phyloP scores from a whole-genome alignment of 2,797 vertebrate species.

The Rhynchonycteris naso region DNA sequence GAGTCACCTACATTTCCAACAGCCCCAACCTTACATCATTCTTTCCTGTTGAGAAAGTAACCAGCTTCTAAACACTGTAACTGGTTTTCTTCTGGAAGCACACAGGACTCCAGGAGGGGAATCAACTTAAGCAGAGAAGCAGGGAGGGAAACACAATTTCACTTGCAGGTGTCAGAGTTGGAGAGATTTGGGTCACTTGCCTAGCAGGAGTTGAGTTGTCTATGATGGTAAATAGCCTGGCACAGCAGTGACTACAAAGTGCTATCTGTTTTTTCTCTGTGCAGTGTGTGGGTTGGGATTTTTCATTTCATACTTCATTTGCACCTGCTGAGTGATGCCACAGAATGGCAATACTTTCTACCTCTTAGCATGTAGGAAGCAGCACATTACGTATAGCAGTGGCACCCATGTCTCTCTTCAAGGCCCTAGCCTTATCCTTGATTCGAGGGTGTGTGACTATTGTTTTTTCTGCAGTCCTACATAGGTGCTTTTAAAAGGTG shows the following conservation, averaged over 20 bases:
- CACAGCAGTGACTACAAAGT: slow-evolving; percentile 79
- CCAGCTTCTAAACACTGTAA: neutral
- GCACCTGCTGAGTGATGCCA: slow-evolving; percentile 85
- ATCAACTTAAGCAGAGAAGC: slow-evolving; percentile 53
- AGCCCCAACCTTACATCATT: neutral
- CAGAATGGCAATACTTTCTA: slow-evolving; percentile 79
- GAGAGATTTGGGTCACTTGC: slow-evolving; percentile 65
- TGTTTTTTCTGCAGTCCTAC: slow-evolving; percentile 69
- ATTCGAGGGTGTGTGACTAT: slow-evolving; percentile 65
- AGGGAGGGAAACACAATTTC: slow-evolving; percentile 52
- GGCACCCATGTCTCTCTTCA: slow-evolving; percentile 76
- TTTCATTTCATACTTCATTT: slow-evolving; percentile 88
- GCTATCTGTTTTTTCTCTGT: slow-evolving; percentile 75
- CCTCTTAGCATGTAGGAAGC: slow-evolving; percentile 81
- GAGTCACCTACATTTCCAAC: slow-evolving; percentile 34
- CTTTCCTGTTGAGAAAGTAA: slow-evolving; percentile 56
- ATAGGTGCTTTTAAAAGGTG: slow-evolving; percentile 50
- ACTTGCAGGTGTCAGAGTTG: slow-evolving; percentile 74
- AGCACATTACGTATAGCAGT: slow-evolving; percentile 75
- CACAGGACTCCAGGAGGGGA: slow-evolving; percentile 56
- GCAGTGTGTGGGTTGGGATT: slow-evolving; percentile 80
- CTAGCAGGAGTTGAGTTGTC: slow-evolving; percentile 76
- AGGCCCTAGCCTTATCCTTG: slow-evolving; percentile 59
- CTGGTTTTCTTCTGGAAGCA: slow-evolving; percentile 61
- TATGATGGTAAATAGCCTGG: slow-evolving; percentile 80